Conservation (phyloP, 2,888 invertebrate genomes). For the Lasioglossum zephyrum region DNA sequence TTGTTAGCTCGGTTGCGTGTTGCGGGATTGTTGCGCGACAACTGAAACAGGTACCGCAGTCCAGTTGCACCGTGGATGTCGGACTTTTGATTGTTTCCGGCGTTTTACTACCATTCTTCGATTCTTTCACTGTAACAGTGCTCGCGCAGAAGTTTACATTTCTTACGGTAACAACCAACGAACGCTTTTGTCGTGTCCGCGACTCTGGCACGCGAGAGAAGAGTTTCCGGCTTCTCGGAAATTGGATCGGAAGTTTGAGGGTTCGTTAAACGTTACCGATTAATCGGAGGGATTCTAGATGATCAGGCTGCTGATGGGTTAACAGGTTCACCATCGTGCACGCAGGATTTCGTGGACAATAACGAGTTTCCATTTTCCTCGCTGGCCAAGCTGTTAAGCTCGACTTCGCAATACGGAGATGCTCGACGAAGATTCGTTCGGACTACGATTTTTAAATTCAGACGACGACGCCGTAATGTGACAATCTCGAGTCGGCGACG, state of each 20-base stretch:
- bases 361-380: slow-evolving; percentile 19
- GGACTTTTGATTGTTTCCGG: slow-evolving; percentile 9
- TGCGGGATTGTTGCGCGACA: neutral
- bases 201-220: neutral
- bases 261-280: neutral
- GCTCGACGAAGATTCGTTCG: slow-evolving; percentile 11
- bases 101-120: neutral
- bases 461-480: slow-evolving; percentile 10
- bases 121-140: neutral
- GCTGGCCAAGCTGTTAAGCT: neutral
- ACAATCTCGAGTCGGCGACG: neutral
- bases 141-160: neutral
- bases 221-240: neutral
- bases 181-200: neutral
- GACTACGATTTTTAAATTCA: slow-evolving; percentile 16
- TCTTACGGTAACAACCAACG: neutral
- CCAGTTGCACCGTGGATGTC: neutral
- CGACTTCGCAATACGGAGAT: neutral
- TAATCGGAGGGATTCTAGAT: neutral
- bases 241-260: neutral
- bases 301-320: neutral
- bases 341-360: slow-evolving; percentile 8
- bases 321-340: slow-evolving; percentile 16
- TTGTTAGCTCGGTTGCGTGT: neutral
- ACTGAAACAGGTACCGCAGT: neutral